Conservation (phyloP, 2,797 vertebrate genomes). For the Rhabdomys pumilio region DNA sequence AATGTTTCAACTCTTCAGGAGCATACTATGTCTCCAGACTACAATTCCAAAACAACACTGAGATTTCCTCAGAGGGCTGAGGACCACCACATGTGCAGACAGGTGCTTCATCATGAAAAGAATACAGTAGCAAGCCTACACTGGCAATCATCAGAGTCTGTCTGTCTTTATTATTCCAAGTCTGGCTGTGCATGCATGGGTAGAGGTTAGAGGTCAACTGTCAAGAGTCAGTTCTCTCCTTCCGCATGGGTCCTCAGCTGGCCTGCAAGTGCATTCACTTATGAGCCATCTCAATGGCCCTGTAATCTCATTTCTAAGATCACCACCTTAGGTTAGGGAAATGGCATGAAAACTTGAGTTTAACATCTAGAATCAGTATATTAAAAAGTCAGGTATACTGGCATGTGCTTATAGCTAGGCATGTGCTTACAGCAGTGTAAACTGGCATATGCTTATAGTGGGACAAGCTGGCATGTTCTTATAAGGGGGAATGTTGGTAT, state of each 20-base stretch:
- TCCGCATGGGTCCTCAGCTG: too few species aligned
- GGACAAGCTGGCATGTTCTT: background rate
- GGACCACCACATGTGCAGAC: background rate
- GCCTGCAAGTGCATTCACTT: background rate
- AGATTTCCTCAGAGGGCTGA: slow-evolving; percentile 1
- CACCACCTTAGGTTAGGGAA: background rate
- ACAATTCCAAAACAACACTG: slow-evolving; percentile 21
- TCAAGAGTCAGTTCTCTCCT: background rate
- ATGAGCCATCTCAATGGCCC: too few species aligned
- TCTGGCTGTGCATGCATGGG: background rate
- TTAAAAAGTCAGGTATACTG: background rate
- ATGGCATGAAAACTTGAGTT: background rate
- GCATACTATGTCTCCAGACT: background rate
- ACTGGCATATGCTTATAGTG: background rate
- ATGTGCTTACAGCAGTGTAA: too few species aligned
- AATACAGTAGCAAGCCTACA: background rate
- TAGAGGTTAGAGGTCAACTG: background rate
- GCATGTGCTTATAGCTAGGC: background rate
- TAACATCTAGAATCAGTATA: background rate
- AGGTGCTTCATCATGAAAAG: slow-evolving; percentile 1
- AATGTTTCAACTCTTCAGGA: background rate
- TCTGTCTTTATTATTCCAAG: background rate
- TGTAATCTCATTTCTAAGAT: background rate
- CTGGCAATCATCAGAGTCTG: background rate
- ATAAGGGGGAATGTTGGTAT: too few species aligned